A percentile compares a stretch with the other conserved stretches of the same genome.
Conservation (phyloP, 2,113 vertebrate genomes). For the Gobio gobio region DNA sequence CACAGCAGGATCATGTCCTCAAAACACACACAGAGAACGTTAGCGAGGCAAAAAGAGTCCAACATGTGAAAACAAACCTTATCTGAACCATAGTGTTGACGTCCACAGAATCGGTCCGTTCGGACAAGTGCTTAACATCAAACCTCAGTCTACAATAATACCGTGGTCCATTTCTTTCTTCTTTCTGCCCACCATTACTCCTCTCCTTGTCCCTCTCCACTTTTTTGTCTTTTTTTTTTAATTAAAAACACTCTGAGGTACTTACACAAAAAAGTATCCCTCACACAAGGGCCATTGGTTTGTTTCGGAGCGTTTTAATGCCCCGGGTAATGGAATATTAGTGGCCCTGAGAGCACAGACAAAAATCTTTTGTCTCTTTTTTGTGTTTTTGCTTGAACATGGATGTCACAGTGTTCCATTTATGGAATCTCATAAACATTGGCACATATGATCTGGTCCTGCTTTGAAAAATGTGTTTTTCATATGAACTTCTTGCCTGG, state of each 20-base stretch:
- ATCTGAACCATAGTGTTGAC: background rate
- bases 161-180: background rate
- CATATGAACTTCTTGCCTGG: background rate
- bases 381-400: background rate
- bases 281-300: background rate
- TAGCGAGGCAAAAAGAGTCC: conserved; percentile 44
- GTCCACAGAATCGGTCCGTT: background rate
- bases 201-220: background rate
- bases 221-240: background rate
- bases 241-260: conserved; percentile 2
- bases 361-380: background rate
- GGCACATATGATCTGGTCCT: background rate
- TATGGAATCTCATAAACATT: background rate
- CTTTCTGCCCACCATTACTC: background rate
- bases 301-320: background rate
- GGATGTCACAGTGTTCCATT: background rate
- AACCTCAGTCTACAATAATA: background rate
- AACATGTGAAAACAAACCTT: conserved; percentile 40
- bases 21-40: conserved; percentile 33
- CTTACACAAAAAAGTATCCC: background rate
- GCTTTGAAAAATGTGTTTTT: background rate
- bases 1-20: conserved; percentile 46
- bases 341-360: background rate
- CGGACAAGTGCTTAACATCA: conserved; percentile 8
- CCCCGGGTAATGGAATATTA: background rate